Evolutionary conservation across 1,140 invertebrate genomes (phyloP).

Genomic region (Drosophila insularis): DNA sequence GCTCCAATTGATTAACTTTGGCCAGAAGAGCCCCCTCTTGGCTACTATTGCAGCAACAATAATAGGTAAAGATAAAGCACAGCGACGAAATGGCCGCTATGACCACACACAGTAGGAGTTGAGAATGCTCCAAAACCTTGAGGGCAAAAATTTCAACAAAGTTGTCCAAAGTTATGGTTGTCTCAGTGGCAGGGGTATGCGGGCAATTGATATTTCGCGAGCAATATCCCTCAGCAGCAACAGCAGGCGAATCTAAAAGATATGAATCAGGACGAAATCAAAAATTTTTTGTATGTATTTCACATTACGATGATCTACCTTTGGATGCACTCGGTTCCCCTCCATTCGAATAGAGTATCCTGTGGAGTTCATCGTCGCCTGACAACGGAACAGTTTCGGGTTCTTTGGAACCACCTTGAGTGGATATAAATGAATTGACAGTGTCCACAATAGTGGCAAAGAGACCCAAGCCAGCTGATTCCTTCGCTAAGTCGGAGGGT

Average conservation of each 20-base stretch:
- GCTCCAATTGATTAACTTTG: constrained; percentile 86
- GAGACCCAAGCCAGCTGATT: constrained; percentile 49
- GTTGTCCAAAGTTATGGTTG: constrained; percentile 59
- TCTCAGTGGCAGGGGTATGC: constrained; percentile 33
- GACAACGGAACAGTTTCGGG: constrained; percentile 26
- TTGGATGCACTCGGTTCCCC: neutral
- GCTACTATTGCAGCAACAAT: constrained; percentile 89
- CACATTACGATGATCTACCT: constrained; percentile 2
- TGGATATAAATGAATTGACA: constrained; percentile 70
- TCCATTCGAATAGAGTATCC: constrained; percentile 52
- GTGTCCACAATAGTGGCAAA: constrained; percentile 76
- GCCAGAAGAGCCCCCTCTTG: constrained; percentile 85
- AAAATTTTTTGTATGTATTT: no score
- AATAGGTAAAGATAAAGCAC: constrained; percentile 89
- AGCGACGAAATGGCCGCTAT: constrained; percentile 88
- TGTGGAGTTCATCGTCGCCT: constrained; percentile 52
- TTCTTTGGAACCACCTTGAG: constrained; percentile 40
- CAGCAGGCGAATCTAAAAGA: constrained; percentile 2
- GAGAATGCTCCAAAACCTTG: constrained; percentile 69
- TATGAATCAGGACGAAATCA: no score
- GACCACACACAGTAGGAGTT: constrained; percentile 83
- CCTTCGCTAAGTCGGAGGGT: constrained; percentile 10
- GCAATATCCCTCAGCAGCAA: constrained; percentile 43
- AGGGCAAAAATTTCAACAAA: constrained; percentile 52
- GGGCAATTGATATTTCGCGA: constrained; percentile 19